Percentiles rank a stretch among this genome's conserved stretches.
These are phyloP conservation scores for Autographa gamma DNA, from an alignment of 2,888 invertebrate genomes.

Conservation along the genomic window DNA sequence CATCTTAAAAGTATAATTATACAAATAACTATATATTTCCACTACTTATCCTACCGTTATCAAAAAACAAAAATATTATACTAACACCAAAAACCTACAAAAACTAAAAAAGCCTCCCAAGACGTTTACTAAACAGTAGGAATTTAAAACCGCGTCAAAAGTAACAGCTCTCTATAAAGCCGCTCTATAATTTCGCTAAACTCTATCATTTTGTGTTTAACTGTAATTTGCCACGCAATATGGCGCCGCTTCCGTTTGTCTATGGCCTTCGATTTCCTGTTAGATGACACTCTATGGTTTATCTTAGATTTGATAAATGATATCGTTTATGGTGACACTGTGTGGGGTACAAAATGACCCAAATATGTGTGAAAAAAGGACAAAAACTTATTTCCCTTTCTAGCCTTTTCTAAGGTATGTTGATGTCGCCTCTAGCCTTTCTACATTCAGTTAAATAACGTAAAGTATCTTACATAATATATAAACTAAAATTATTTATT, in stretches of 20 bases:
- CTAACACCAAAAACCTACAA: conserved; percentile 3
- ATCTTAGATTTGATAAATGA: conserved; percentile 46
- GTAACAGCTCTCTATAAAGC: conserved; percentile 68
- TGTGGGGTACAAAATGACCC: conserved; percentile 30
- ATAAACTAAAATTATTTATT: no score
- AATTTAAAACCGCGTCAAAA: conserved; percentile 71
- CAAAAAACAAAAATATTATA: not conserved
- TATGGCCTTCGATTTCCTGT: conserved; percentile 58
- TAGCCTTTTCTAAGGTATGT: no score
- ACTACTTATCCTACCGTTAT: not conserved
- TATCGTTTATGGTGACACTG: conserved; percentile 18
- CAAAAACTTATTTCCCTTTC: no score
- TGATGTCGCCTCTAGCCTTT: no score
- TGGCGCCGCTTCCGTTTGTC: conserved; percentile 66
- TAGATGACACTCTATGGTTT: conserved; percentile 48
- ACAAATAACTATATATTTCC: not conserved
- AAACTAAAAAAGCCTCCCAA: conserved; percentile 66
- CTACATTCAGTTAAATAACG: no score
- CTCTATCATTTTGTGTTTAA: conserved; percentile 66
- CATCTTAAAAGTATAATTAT: no score
- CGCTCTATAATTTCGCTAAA: conserved; percentile 85
- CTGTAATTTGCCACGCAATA: conserved; percentile 61
- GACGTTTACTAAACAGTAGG: conserved; percentile 51
- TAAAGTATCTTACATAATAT: no score
- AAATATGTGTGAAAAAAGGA: not conserved